phyloP scores from a whole-genome alignment of 2,113 vertebrate species.

The Litocranius walleri region DNA sequence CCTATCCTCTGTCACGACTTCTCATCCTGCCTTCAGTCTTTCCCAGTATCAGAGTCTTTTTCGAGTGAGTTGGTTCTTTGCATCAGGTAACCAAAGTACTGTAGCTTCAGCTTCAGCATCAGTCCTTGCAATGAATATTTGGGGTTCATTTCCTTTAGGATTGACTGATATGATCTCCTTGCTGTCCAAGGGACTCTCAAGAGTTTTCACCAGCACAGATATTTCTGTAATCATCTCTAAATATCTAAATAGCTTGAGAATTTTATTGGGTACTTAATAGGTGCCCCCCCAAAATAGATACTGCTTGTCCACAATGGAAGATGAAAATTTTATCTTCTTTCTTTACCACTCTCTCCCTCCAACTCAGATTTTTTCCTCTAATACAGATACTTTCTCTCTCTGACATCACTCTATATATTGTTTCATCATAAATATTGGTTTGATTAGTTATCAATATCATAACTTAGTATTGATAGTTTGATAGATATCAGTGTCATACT shows the following conservation, averaged over 20 bases:
- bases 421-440: background rate
- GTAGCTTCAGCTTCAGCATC: background rate
- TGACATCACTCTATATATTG: background rate
- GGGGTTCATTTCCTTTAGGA: background rate
- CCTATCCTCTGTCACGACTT: background rate
- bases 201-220: background rate
- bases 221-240: background rate
- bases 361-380: background rate
- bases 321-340: background rate
- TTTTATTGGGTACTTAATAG: background rate
- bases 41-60: background rate
- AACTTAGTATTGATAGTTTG: background rate
- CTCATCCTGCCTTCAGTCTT: background rate
- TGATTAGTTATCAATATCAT: background rate
- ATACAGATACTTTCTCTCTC: background rate
- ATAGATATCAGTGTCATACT: background rate
- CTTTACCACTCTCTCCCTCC: background rate
- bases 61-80: background rate
- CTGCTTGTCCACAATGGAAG: background rate
- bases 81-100: background rate
- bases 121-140: background rate
- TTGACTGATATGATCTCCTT: background rate
- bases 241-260: background rate
- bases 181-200: background rate
- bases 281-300: background rate